Percentiles rank a stretch among this genome's conserved stretches.
phyloP scores from a whole-genome alignment of 92 coral and sea anemone genomes.

The Phymanthus crucifer region DNA sequence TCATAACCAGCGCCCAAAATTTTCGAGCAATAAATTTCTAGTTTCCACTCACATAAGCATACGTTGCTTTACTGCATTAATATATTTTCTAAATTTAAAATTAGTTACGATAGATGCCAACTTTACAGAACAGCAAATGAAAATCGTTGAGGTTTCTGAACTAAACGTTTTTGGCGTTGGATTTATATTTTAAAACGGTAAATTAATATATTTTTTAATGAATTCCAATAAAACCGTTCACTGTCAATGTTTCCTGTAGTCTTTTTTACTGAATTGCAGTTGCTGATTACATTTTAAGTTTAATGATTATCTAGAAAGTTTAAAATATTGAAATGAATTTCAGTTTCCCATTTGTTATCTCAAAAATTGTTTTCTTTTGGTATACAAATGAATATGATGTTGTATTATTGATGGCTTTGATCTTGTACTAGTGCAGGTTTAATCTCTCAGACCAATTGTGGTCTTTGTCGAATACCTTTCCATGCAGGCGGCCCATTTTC shows the following conservation, averaged over 20 bases:
- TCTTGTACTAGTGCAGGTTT: background rate
- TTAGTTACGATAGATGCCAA: too few species aligned
- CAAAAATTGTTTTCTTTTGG: background rate
- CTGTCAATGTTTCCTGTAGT: too few species aligned
- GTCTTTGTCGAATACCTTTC: conserved; percentile 1
- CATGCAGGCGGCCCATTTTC: conserved; percentile 14
- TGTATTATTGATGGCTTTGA: conserved; percentile 28
- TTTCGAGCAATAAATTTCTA: too few species aligned
- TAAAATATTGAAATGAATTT: background rate
- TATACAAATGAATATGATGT: background rate
- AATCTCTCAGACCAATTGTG: conserved; percentile 23
- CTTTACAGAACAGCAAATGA: too few species aligned
- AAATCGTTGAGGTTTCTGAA: background rate
- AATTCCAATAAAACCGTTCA: too few species aligned
- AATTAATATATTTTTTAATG: background rate
- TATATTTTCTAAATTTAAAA: too few species aligned
- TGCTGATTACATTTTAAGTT: too few species aligned
- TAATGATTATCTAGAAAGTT: background rate
- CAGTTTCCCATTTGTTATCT: background rate
- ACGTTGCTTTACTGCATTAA: too few species aligned
- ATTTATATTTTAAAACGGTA: background rate
- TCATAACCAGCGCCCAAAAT: too few species aligned
- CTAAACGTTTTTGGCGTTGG: background rate
- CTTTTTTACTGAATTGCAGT: too few species aligned
- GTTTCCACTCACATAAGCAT: too few species aligned